Conservation (phyloP, 2,888 invertebrate species). For the Balanococcus diminutus region DNA sequence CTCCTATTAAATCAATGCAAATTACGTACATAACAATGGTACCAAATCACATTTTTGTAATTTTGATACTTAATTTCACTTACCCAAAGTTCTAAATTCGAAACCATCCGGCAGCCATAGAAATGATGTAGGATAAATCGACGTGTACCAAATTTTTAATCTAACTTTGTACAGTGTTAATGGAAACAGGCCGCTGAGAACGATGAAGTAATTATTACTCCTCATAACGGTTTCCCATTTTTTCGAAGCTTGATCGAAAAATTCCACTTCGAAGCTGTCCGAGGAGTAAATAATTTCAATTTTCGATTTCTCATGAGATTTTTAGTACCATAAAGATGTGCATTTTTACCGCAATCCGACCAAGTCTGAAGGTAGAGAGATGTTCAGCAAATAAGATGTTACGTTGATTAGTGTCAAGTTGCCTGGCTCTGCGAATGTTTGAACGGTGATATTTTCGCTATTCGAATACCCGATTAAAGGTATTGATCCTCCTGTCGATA, state of each 20-base stretch:
- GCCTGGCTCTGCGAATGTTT: conserved; percentile 75
- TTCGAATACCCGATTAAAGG: conserved; percentile 64
- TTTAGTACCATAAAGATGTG: no score
- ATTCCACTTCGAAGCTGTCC: conserved; percentile 39
- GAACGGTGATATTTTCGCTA: conserved; percentile 68
- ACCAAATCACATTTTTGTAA: not conserved
- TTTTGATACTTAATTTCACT: conserved; percentile 55
- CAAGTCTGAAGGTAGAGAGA: conserved; percentile 72
- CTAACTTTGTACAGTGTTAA: conserved; percentile 80
- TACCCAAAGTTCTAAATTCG: conserved; percentile 77
- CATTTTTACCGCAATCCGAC: conserved; percentile 40
- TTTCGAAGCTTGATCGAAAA: conserved; percentile 2
- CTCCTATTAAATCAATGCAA: no score
- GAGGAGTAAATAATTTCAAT: no score
- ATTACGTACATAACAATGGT: no score
- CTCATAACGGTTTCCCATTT: not conserved
- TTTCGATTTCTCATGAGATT: no score
- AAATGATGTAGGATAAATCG: conserved; percentile 64
- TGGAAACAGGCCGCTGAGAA: conserved; percentile 64
- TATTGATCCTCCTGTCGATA: conserved; percentile 66
- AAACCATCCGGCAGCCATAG: conserved; percentile 77
- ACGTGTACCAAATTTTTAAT: conserved; percentile 69
- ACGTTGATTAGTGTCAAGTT: conserved; percentile 67
- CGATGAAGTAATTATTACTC: not conserved
- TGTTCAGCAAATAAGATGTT: conserved; percentile 69